Evolutionary conservation across 2,797 vertebrate genomes (phyloP).

Genomic region (Enteromius anoplus): DNA sequence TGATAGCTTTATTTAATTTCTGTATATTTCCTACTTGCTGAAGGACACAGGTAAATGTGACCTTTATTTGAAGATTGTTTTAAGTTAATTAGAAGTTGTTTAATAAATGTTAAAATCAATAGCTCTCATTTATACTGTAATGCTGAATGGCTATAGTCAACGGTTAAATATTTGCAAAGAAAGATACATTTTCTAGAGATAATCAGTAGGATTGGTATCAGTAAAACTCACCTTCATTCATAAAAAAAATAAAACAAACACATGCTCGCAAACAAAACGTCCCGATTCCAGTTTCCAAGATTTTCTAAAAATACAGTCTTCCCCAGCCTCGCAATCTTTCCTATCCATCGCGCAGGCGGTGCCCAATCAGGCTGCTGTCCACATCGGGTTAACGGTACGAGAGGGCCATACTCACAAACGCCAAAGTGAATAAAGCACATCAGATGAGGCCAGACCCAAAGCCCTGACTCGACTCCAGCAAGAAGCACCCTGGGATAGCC

Average conservation of each 20-base stretch:
- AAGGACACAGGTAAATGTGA: too few relatives aligned
- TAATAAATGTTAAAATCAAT: too few relatives aligned
- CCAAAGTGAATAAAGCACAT: slow-evolving; percentile 64
- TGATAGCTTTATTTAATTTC: too few relatives aligned
- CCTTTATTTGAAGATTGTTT: too few relatives aligned
- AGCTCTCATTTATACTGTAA: too few relatives aligned
- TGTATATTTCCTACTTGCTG: too few relatives aligned
- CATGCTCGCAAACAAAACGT: slow-evolving; percentile 1
- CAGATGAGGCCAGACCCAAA: slow-evolving; percentile 69
- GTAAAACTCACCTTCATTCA: not conserved
- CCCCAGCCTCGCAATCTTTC: not conserved
- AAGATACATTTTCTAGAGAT: too few relatives aligned
- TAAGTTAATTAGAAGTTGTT: too few relatives aligned
- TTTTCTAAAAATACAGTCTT: slow-evolving; percentile 7
- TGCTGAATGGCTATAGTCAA: too few relatives aligned
- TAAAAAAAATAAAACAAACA: not conserved
- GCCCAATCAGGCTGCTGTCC: slow-evolving; percentile 8
- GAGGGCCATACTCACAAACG: slow-evolving; percentile 65
- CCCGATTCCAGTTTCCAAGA: not conserved
- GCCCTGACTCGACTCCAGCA: slow-evolving; percentile 76
- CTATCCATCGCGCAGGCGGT: not conserved
- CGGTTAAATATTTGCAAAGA: too few relatives aligned
- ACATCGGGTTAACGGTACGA: slow-evolving; percentile 35
- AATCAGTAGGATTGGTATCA: not conserved
- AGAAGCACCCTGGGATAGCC: slow-evolving; percentile 86